Conservation (phyloP, 1,140 invertebrate genomes). For the Papilio polyxenes region DNA sequence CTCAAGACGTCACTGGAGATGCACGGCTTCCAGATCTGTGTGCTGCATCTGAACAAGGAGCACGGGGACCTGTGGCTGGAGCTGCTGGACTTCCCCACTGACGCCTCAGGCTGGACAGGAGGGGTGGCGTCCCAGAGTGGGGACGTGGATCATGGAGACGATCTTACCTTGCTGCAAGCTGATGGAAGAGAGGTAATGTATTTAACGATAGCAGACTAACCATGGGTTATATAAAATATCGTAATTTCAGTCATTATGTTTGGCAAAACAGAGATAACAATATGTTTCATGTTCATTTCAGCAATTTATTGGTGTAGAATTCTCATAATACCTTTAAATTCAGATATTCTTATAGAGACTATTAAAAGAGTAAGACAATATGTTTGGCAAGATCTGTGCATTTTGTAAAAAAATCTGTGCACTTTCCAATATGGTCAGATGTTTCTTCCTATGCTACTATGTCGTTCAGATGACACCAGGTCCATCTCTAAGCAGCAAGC, state of each 20-base stretch:
- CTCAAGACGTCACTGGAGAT: conserved; percentile 92
- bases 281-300: no score
- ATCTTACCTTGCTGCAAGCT: conserved; percentile 53
- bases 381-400: no score
- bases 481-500: conserved; percentile 61
- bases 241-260: no score
- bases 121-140: conserved; percentile 52
- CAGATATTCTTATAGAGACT: no score
- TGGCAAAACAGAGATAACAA: no score
- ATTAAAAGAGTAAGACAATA: no score
- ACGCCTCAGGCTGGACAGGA: conserved; percentile 83
- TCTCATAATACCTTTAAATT: no score
- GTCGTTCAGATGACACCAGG: conserved; percentile 60
- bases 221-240: no score
- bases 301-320: no score
- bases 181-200: conserved; percentile 56
- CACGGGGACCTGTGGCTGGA: conserved; percentile 78
- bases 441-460: background rate
- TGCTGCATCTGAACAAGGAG: conserved; percentile 82
- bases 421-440: no score
- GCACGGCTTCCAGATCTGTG: conserved; percentile 88
- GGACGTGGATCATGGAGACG: conserved; percentile 49
- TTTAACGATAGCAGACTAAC: background rate
- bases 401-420: no score
- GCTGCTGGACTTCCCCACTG: conserved; percentile 82